These are phyloP conservation scores for Mormyrus lacerda DNA, from an alignment of 2,113 vertebrate species.

Conservation along the genomic window DNA sequence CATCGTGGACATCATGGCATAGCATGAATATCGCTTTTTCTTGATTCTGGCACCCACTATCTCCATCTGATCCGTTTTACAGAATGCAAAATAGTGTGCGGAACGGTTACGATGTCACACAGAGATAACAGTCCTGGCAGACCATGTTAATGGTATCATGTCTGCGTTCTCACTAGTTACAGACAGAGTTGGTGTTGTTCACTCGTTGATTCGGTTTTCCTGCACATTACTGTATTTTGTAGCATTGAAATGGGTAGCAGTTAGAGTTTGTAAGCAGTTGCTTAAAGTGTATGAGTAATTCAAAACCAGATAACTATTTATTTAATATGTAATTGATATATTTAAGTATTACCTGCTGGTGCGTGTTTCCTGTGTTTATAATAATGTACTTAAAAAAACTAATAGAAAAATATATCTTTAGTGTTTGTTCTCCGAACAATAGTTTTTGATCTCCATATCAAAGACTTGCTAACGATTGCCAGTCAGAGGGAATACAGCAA, in stretches of 20 bases:
- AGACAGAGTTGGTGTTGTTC: background rate
- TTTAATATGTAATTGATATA: background rate
- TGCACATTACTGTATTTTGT: background rate
- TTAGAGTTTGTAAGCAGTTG: background rate
- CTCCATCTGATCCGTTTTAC: background rate
- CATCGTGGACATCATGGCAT: background rate
- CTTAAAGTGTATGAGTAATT: background rate
- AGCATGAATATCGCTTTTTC: background rate
- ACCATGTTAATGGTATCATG: background rate
- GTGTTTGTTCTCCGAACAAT: background rate
- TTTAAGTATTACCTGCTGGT: background rate
- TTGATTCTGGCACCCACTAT: background rate
- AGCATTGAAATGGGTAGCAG: background rate
- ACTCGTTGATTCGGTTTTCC: background rate
- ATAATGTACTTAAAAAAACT: background rate
- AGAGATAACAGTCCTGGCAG: background rate
- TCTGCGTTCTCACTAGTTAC: background rate
- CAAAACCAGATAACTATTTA: background rate
- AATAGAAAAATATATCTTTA: background rate
- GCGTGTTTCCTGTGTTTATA: background rate
- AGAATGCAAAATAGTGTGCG: background rate
- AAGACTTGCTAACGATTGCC: background rate
- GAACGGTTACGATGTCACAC: background rate
- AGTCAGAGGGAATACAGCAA: constrained; percentile 13
- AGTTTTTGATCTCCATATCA: background rate